Conservation (phyloP, 2,797 vertebrate species). For the Micropoecilia bifurca region DNA sequence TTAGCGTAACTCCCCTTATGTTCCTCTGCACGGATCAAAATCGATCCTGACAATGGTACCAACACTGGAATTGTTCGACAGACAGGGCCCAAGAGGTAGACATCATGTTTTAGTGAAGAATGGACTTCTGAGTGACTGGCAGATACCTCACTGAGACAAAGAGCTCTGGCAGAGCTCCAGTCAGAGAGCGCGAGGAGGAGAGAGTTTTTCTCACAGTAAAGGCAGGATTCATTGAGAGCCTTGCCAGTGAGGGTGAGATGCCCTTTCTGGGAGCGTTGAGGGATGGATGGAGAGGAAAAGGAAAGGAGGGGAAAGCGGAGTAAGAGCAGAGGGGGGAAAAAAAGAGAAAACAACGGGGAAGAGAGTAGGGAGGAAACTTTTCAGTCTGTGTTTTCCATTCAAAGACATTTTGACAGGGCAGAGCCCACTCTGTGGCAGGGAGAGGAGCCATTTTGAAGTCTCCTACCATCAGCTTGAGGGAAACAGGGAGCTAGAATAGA, state of each 20-base stretch:
- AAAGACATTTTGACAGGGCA: slow-evolving; percentile 84
- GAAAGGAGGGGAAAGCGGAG: slow-evolving; percentile 14
- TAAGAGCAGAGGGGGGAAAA: slow-evolving; percentile 36
- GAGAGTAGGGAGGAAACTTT: slow-evolving; percentile 66
- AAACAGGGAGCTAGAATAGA: slow-evolving; percentile 78
- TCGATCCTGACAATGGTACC: slow-evolving; percentile 62
- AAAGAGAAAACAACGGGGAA: slow-evolving; percentile 43
- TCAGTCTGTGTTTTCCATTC: slow-evolving; percentile 79
- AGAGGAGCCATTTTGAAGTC: slow-evolving; percentile 83
- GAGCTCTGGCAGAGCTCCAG: slow-evolving; percentile 60
- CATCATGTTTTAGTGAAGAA: slow-evolving; percentile 74
- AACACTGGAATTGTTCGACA: slow-evolving; percentile 57
- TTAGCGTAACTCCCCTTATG: slow-evolving; percentile 25
- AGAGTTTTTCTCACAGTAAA: slow-evolving; percentile 59
- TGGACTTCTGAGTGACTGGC: slow-evolving; percentile 73
- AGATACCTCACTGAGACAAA: slow-evolving; percentile 73
- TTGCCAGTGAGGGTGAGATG: slow-evolving; percentile 71
- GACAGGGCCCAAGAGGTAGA: slow-evolving; percentile 71
- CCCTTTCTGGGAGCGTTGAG: slow-evolving; percentile 76
- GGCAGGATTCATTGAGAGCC: slow-evolving; percentile 69
- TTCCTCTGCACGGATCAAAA: slow-evolving; percentile 56
- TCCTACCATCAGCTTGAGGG: slow-evolving; percentile 81
- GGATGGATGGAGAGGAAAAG: slow-evolving; percentile 66
- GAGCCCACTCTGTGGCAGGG: slow-evolving; percentile 75
- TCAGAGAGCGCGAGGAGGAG: slow-evolving; percentile 19